Conservation (phyloP, 2,888 invertebrate genomes). For the Cephus spinipes region DNA sequence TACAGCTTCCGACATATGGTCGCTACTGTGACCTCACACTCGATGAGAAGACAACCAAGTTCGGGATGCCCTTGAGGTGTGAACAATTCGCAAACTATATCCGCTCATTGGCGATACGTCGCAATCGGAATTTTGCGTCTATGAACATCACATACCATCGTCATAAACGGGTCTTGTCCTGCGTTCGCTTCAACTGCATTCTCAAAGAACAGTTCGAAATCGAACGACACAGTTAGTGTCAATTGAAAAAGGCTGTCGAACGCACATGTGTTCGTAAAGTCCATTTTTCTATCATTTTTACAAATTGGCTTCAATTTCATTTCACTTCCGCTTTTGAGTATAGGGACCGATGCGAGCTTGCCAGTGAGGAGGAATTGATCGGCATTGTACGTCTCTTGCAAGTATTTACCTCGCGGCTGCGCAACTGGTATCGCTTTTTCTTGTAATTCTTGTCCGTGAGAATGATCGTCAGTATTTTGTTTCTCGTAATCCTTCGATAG, state of each 20-base stretch:
- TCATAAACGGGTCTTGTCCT: background rate
- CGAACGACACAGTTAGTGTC: conserved; percentile 14
- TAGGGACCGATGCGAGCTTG: conserved; percentile 7
- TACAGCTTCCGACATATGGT: conserved; percentile 12
- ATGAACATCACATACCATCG: conserved; percentile 10
- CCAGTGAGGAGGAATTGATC: conserved; percentile 14
- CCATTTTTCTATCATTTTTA: no score
- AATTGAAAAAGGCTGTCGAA: conserved; percentile 19
- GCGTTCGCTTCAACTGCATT: conserved; percentile 4
- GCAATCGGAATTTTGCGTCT: conserved; percentile 3
- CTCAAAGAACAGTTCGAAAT: conserved; percentile 2
- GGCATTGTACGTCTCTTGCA: conserved; percentile 14
- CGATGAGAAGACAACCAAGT: conserved; percentile 12
- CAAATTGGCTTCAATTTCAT: background rate
- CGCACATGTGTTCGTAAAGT: background rate
- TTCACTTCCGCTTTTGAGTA: conserved; percentile 17
- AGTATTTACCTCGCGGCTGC: conserved; percentile 13
- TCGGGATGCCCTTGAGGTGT: conserved; percentile 5
- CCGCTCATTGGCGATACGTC: conserved; percentile 16
- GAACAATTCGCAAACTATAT: conserved; percentile 8
- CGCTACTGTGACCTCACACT: conserved; percentile 14
- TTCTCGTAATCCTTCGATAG: conserved; percentile 10
- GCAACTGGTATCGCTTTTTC: conserved; percentile 1
- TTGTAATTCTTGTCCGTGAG: conserved; percentile 5
- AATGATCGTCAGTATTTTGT: conserved; percentile 2